A percentile compares a stretch with the other conserved stretches of the same genome.
Evolutionary conservation across 2,888 invertebrate species (phyloP).

Genomic region (Calliopum simillimum): DNA sequence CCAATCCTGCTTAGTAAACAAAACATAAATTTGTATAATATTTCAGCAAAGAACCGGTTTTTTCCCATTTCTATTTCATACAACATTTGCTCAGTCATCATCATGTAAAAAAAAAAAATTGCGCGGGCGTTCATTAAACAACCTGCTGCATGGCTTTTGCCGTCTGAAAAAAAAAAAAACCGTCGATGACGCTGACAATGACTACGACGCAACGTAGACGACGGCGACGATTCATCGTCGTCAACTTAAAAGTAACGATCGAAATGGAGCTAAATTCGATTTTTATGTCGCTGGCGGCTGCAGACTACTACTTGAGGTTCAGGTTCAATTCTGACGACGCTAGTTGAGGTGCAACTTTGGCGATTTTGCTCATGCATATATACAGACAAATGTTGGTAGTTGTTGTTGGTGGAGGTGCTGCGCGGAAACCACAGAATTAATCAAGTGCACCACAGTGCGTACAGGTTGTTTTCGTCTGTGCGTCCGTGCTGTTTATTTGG

Average conservation of each 20-base stretch:
- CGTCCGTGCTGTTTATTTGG: neutral
- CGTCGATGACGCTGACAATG: conserved; percentile 6
- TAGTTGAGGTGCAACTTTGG: conserved; percentile 22
- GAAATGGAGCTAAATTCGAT: neutral
- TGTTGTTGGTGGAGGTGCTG: conserved; percentile 2
- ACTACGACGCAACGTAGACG: neutral
- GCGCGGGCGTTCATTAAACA: conserved; percentile 50
- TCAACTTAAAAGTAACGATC: neutral
- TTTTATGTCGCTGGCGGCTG: neutral
- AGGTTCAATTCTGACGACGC: conserved; percentile 20
- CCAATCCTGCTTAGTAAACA: too few relatives aligned
- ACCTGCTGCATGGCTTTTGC: conserved; percentile 42
- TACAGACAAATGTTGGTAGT: conserved; percentile 18
- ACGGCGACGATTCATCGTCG: neutral
- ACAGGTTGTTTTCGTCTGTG: conserved; percentile 22
- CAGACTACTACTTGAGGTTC: conserved; percentile 18
- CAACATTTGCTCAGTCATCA: conserved; percentile 3
- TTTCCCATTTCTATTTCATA: neutral
- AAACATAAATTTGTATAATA: too few relatives aligned
- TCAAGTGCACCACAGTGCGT: conserved; percentile 25
- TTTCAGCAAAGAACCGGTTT: conserved; percentile 4
- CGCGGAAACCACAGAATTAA: conserved; percentile 34
- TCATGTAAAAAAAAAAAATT: conserved; percentile 37
- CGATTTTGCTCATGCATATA: neutral
- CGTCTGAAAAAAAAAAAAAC: conserved; percentile 1